Evolutionary conservation across 2,113 vertebrate species (phyloP), one percentile per base, ranked within the genome.

Genomic region (Cyanoliseus patagonus): DNA sequence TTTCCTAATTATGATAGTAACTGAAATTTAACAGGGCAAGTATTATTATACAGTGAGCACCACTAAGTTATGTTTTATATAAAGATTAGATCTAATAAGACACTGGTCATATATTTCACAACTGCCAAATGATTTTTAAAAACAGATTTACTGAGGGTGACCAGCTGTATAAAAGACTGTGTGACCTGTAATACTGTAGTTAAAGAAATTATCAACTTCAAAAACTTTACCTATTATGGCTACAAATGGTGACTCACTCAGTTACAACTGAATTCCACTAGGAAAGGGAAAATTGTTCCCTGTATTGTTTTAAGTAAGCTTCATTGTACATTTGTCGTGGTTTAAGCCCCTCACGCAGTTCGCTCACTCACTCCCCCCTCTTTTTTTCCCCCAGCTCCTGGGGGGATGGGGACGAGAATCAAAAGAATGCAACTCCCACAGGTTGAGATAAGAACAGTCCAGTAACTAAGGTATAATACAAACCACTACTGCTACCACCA

Each of bases 121-220:
- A 95, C 68, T 88, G 83, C 41, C 89, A 93, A 86, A 67, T 33
- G 64, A 93, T 81, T 92, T 96, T 95, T 88, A 61, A 86, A 90
- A 96, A 78, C 73, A 90, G 85, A 93, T 93, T 95, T 92, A 94
- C 68, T 86, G 76, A 93, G 83, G 88, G 79, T 92, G 88, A 68
- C 86, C 83, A 88, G 68, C 64, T 86, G 35, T 68, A 61, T 64
- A 75, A 92, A 70, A 90, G 46, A 81, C 47, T 52, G 63, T 61
- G 78, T 68, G 83, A 92, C 64, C 86, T 88, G 68, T 49, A 90
- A 75, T 52, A 67, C 61, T 64, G 83, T 49, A 93, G 68, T 93
- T 84, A 96, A 86, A 86, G 68, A 90, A 92, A 90, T 88, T 83
- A 86, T 41, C 80, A 90, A 64, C 83, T 93, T 84, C 90, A 94